These are phyloP conservation scores for Helicoverpa armigera DNA, from an alignment of 1,140 invertebrate genomes.

Conservation along the genomic window DNA sequence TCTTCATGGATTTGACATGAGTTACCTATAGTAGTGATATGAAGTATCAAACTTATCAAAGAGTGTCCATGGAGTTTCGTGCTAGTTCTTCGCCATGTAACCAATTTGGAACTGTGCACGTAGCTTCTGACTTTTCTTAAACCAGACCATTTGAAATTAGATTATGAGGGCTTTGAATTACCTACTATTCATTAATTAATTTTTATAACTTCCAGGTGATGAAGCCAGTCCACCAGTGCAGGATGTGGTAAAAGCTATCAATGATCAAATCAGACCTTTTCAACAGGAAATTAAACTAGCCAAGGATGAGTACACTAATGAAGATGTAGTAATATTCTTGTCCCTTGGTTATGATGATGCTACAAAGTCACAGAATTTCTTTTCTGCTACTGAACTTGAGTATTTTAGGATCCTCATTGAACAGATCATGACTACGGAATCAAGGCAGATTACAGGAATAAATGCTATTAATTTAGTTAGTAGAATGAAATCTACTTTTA, in stretches of 20 bases:
- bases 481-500: slow-evolving; percentile 67
- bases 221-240: slow-evolving; percentile 51
- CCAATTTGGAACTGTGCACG: too few species aligned
- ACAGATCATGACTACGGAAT: slow-evolving; percentile 75
- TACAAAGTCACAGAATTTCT: slow-evolving; percentile 76
- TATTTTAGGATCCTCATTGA: slow-evolving; percentile 78
- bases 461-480: slow-evolving; percentile 75
- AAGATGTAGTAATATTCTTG: slow-evolving; percentile 74
- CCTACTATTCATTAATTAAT: neutral
- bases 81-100: too few species aligned
- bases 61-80: too few species aligned
- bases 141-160: too few species aligned
- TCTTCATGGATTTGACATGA: too few species aligned
- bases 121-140: too few species aligned
- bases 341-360: slow-evolving; percentile 74
- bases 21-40: too few species aligned
- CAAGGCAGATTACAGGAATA: slow-evolving; percentile 73
- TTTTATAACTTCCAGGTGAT: slow-evolving; percentile 61
- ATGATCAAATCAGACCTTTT: slow-evolving; percentile 71
- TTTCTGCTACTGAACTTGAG: slow-evolving; percentile 69
- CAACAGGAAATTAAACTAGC: slow-evolving; percentile 77
- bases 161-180: too few species aligned
- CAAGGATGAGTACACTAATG: slow-evolving; percentile 72
- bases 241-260: slow-evolving; percentile 74
- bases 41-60: too few species aligned